A percentile compares a stretch with the other conserved stretches of the same genome.
phyloP scores from a whole-genome alignment of 2,888 invertebrate species.

The Fissipunctia ypsillon region DNA sequence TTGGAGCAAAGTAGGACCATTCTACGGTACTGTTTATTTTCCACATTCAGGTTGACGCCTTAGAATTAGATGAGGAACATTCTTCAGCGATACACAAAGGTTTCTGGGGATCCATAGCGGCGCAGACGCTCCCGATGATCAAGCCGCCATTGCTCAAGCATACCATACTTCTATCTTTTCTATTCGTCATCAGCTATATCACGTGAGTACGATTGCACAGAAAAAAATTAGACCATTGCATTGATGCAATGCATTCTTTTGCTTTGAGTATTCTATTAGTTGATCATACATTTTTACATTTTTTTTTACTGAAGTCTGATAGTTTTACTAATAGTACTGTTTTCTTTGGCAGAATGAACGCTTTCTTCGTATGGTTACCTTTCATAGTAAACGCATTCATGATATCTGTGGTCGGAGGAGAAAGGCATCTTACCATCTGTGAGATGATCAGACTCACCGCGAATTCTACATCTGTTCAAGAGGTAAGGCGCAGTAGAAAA shows the following conservation, averaged over 20 bases:
- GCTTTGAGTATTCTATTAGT: not conserved
- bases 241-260: not conserved
- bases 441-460: constrained; percentile 78
- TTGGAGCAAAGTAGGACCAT: no score
- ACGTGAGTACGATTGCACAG: constrained; percentile 60
- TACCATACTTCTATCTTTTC: constrained; percentile 62
- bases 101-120: constrained; percentile 73
- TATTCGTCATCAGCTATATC: constrained; percentile 74
- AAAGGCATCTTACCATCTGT: constrained; percentile 78
- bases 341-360: constrained; percentile 77
- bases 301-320: not conserved
- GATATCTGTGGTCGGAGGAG: constrained; percentile 77
- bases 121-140: constrained; percentile 88
- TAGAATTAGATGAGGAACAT: constrained; percentile 67
- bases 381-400: constrained; percentile 82
- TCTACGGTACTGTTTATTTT: no score
- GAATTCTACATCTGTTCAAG: constrained; percentile 65
- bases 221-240: not conserved
- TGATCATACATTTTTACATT: not conserved
- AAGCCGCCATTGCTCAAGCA: constrained; percentile 78
- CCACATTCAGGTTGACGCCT: constrained; percentile 60
- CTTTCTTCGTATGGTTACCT: constrained; percentile 83
- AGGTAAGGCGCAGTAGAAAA: constrained; percentile 64
- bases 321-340: not conserved
- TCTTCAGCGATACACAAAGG: constrained; percentile 46